Evolutionary conservation across 2,797 vertebrate species (phyloP), one percentile per base, ranked within the genome.

Genomic region (Artibeus lituratus): DNA sequence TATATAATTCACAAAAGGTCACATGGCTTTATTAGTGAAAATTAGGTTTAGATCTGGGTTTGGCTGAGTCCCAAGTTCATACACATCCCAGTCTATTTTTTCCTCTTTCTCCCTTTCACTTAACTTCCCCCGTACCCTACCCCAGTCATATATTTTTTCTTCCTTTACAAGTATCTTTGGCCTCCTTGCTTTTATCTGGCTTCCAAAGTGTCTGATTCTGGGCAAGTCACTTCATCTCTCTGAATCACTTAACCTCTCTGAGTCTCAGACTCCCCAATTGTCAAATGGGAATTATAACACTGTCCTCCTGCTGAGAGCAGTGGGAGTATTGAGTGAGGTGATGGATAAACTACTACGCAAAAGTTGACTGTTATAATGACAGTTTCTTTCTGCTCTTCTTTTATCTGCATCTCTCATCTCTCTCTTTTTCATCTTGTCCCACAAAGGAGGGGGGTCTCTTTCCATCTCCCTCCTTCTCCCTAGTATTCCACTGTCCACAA

Each of bases 171-270:
- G 29, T 92, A 70, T 76, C 42, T 95, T 94, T 88, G 51, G 53
- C 51, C 49, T 92, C 57, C 29, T 96, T 95, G 70, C 86, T 92
- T 96, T 96, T 74, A 88, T 95, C 74, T 93, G 53, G 96, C 87
- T 62, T 74, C 65, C 32, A 16, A 21, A 24, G 19, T 49, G 57
- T 88, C 59, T 82, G 81, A 78, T 67, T 81, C 76, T 51, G 73
- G 39, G 82, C 78, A 94, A 95, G 32, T 94, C 73, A 77, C 57
- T 95, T 76, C 39, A 70, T 65, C 70, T 97, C 78, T 83, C 73
- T 78, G 77, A 95, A 69, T 97, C 89, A 74, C 94, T 96, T 94
- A 94, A 82, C 62, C 82, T 94, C 74, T 77, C 90, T 82, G 84
- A 84, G 39, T 74, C 73, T 90, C 87, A 67, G 78, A 76, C 73